A percentile compares a stretch with the other conserved stretches of the same genome.
Evolutionary conservation across 1,140 invertebrate species (phyloP).

Genomic region (Riptortus pedestris): DNA sequence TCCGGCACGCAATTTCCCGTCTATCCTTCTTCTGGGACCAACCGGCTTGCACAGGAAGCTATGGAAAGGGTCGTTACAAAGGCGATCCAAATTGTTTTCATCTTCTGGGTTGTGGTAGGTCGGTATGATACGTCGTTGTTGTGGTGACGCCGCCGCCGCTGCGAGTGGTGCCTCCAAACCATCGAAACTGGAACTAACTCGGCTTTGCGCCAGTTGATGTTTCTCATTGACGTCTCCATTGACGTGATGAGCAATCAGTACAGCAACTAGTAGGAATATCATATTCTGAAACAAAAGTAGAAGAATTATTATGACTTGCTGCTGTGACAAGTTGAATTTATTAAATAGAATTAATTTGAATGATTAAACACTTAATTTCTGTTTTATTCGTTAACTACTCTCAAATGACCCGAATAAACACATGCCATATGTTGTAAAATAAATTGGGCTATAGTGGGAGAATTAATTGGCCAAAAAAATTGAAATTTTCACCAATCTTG

Average conservation of each 20-base stretch:
- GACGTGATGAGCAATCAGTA: neutral
- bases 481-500: too few species aligned
- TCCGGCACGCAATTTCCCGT: slow-evolving; percentile 19
- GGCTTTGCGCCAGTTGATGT: neutral
- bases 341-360: too few species aligned
- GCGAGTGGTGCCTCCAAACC: neutral
- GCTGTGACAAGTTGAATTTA: too few species aligned
- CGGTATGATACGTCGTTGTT: neutral
- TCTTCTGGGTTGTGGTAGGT: neutral
- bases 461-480: too few species aligned
- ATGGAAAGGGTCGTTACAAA: slow-evolving; percentile 27
- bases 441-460: too few species aligned
- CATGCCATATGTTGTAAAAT: too few species aligned
- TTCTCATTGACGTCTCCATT: neutral
- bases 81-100: slow-evolving; percentile 26
- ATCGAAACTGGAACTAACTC: neutral
- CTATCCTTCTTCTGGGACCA: slow-evolving; percentile 11
- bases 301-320: neutral
- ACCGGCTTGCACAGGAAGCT: slow-evolving; percentile 28
- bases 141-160: neutral
- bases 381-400: too few species aligned
- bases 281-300: neutral
- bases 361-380: too few species aligned
- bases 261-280: neutral
- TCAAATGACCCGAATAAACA: too few species aligned